Percentiles rank a stretch among this genome's conserved stretches.
Conservation (phyloP, 2,113 vertebrate genomes). For the Eleginops maclovinus region DNA sequence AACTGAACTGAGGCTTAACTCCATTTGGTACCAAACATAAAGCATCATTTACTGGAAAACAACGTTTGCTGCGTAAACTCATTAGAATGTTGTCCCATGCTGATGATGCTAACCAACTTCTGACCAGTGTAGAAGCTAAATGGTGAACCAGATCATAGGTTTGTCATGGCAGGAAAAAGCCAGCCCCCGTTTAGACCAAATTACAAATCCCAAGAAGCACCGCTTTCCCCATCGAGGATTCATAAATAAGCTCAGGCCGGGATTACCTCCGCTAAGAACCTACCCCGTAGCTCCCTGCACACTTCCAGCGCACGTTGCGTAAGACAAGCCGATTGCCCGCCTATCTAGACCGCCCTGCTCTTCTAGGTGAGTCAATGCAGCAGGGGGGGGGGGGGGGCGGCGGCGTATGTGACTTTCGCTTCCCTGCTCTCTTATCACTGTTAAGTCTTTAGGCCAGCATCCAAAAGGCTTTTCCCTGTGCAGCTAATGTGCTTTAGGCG, state of each 20-base stretch:
- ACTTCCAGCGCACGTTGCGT: conserved; percentile 46
- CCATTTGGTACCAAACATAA: neutral
- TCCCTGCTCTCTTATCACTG: conserved; percentile 73
- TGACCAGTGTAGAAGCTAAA: neutral
- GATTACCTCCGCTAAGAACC: conserved; percentile 63
- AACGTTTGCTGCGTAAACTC: neutral
- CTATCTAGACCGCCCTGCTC: conserved; percentile 49
- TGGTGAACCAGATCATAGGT: conserved; percentile 8
- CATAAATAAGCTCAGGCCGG: conserved; percentile 52
- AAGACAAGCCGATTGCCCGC: conserved; percentile 67
- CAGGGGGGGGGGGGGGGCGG: neutral
- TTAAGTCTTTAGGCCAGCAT: conserved; percentile 80
- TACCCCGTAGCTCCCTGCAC: conserved; percentile 43
- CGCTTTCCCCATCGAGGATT: conserved; percentile 48
- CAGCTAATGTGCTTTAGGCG: conserved; percentile 83
- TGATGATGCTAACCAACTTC: neutral
- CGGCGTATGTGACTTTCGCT: conserved; percentile 63
- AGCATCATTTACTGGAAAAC: neutral
- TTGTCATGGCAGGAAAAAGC: neutral
- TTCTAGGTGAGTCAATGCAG: conserved; percentile 68
- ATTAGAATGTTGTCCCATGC: neutral
- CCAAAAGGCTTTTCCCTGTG: conserved; percentile 81
- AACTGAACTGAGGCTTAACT: neutral
- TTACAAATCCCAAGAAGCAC: conserved; percentile 44
- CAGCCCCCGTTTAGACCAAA: conserved; percentile 29